phyloP scores from a whole-genome alignment of 2,113 vertebrate species.

The Smithornis capensis region DNA sequence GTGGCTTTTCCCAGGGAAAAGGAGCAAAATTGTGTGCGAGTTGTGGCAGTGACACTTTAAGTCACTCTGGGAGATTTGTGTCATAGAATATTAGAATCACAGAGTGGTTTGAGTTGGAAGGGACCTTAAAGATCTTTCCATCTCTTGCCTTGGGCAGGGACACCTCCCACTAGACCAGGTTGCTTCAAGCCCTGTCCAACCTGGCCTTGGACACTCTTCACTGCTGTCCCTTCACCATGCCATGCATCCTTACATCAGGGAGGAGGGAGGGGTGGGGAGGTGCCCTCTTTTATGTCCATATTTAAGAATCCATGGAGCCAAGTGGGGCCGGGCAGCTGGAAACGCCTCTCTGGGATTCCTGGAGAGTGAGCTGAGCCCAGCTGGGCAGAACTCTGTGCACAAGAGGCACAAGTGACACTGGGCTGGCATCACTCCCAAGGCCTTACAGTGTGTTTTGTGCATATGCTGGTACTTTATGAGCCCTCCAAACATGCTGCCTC shows the following conservation, averaged over 20 bases:
- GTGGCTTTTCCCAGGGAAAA: neutral
- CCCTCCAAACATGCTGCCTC: neutral
- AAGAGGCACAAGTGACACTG: neutral
- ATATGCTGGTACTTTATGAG: neutral
- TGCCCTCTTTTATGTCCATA: neutral
- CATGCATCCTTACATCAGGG: rapidly evolving
- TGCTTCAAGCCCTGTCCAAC: neutral
- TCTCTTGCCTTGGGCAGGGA: too few species aligned
- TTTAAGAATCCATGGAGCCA: neutral
- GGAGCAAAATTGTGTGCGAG: rapidly evolving
- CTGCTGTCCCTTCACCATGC: rapidly evolving
- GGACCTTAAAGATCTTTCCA: neutral
- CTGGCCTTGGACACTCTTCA: neutral
- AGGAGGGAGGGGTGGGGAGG: neutral
- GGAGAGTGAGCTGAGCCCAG: neutral
- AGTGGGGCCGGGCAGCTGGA: neutral
- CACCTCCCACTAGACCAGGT: too few species aligned
- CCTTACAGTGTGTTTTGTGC: neutral
- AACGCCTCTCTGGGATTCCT: neutral
- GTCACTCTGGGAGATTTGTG: neutral
- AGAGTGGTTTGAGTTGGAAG: neutral
- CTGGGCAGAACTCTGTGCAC: neutral
- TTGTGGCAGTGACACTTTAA: neutral
- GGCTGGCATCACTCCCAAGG: neutral
- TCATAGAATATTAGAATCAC: neutral